phyloP scores from a whole-genome alignment of 2,888 invertebrate genomes.

The Drosophila pseudotalamancana region DNA sequence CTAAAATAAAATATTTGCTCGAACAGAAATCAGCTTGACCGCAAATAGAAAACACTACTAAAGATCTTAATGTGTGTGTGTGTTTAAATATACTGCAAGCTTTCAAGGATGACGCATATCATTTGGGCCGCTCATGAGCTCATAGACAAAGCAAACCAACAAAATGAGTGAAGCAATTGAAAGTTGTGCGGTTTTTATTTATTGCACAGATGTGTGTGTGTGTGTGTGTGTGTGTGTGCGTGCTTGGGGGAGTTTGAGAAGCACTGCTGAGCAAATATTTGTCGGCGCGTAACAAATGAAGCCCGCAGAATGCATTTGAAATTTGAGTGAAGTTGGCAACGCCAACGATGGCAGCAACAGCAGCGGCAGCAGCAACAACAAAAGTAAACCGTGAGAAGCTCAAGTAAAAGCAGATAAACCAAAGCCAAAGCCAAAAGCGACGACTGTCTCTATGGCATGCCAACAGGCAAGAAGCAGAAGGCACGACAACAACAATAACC shows the following conservation, averaged over 20 bases:
- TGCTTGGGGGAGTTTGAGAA: slow-evolving; percentile 34
- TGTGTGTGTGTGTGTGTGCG: background rate
- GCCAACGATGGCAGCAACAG: slow-evolving; percentile 15
- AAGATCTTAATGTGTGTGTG: background rate
- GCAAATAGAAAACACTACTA: slow-evolving; percentile 16
- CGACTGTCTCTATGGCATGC: slow-evolving; percentile 55
- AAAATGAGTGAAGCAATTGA: slow-evolving; percentile 25
- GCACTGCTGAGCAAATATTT: slow-evolving; percentile 49
- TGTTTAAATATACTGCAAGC: slow-evolving; percentile 13
- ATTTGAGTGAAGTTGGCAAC: slow-evolving; percentile 63
- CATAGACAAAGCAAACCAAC: slow-evolving; percentile 33
- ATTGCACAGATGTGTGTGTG: background rate
- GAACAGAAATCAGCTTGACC: slow-evolving; percentile 35
- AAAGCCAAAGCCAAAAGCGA: slow-evolving; percentile 61
- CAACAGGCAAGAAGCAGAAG: slow-evolving; percentile 44
- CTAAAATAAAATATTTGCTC: slow-evolving; percentile 12
- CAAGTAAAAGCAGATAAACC: slow-evolving; percentile 70
- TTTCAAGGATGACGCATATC: slow-evolving; percentile 46
- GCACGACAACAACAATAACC: slow-evolving; percentile 35
- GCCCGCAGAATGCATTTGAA: slow-evolving; percentile 59
- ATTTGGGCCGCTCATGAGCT: slow-evolving; percentile 41
- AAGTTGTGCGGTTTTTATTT: slow-evolving; percentile 38
- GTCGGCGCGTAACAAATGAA: slow-evolving; percentile 38
- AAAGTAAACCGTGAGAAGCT: slow-evolving; percentile 83
- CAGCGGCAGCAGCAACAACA: slow-evolving; percentile 21